A percentile compares a stretch with the other conserved stretches of the same genome.
Evolutionary conservation across 2,797 vertebrate genomes (phyloP).

Genomic region (Cossypha dichroa): DNA sequence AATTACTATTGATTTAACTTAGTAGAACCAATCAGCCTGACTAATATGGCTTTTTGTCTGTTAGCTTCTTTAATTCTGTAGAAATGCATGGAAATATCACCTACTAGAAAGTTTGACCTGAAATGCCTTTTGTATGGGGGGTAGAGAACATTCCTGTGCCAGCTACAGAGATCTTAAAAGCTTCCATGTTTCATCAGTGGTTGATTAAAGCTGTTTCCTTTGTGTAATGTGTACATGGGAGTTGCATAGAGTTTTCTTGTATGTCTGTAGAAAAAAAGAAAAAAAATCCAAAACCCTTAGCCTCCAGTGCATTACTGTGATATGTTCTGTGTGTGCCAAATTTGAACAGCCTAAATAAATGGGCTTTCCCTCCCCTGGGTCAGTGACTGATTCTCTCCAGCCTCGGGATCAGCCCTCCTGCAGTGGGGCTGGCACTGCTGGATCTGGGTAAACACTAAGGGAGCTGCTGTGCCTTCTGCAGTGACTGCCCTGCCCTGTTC

Average conservation of each 20-base stretch:
- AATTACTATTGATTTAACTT: slow-evolving; percentile 52
- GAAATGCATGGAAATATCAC: slow-evolving; percentile 63
- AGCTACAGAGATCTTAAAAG: slow-evolving; percentile 58
- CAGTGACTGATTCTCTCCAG: slow-evolving; percentile 48
- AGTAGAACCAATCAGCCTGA: slow-evolving; percentile 49
- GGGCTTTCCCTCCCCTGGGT: slow-evolving; percentile 49
- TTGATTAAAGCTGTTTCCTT: slow-evolving; percentile 68
- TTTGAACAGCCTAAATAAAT: slow-evolving; percentile 27
- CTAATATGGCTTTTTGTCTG: slow-evolving; percentile 51
- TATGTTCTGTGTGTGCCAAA: slow-evolving; percentile 62
- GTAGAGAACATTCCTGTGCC: slow-evolving; percentile 64
- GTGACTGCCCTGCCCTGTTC: background rate
- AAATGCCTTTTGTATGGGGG: slow-evolving; percentile 65
- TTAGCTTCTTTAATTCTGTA: slow-evolving; percentile 67
- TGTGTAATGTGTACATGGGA: slow-evolving; percentile 75
- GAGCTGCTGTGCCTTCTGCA: background rate
- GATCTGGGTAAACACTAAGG: accelerated
- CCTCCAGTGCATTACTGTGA: slow-evolving; percentile 54
- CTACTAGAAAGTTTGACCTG: slow-evolving; percentile 58
- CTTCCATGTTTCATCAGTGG: slow-evolving; percentile 63
- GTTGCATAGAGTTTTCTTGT: slow-evolving; percentile 67
- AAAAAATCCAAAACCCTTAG: background rate
- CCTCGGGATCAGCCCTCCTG: background rate
- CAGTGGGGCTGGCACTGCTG: background rate
- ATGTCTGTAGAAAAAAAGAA: slow-evolving; percentile 61